Evolutionary conservation across 1,140 invertebrate species (phyloP).

Genomic region (Thereuonema tuberculata): DNA sequence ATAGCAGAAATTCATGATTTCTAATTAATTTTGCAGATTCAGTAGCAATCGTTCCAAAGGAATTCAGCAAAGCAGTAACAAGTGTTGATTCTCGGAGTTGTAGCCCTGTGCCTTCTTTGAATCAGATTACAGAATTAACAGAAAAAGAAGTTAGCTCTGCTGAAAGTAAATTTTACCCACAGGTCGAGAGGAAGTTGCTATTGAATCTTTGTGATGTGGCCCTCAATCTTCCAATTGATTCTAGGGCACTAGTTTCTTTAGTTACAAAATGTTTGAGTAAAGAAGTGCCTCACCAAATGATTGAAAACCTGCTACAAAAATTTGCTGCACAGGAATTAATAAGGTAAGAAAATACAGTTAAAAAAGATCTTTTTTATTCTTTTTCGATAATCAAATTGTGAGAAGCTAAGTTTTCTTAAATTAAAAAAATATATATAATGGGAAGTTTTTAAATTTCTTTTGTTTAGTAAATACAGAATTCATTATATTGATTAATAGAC

Average conservation of each 20-base stretch:
- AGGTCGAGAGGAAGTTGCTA: slow-evolving; percentile 52
- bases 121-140: slow-evolving; percentile 6
- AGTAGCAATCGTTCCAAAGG: neutral
- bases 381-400: neutral
- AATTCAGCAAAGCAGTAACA: neutral
- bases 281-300: slow-evolving; percentile 43
- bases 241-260: slow-evolving; percentile 45
- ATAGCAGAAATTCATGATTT: too few relatives aligned
- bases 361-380: slow-evolving; percentile 14
- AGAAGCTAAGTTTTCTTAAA: neutral
- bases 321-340: slow-evolving; percentile 76
- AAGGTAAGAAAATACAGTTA: slow-evolving; percentile 38
- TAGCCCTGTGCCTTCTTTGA: slow-evolving; percentile 5
- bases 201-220: slow-evolving; percentile 59
- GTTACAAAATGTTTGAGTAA: slow-evolving; percentile 45
- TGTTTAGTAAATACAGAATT: too few relatives aligned
- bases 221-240: slow-evolving; percentile 60
- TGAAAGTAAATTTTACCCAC: slow-evolving; percentile 19
- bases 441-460: too few relatives aligned
- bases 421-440: too few relatives aligned
- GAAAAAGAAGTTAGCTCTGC: slow-evolving; percentile 9
- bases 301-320: slow-evolving; percentile 69
- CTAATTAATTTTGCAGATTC: neutral
- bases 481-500: too few relatives aligned
- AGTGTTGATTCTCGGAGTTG: neutral